These are phyloP conservation scores for Pristionchus arcanus DNA, from an alignment of 2,888 invertebrate species.

Conservation along the genomic window DNA sequence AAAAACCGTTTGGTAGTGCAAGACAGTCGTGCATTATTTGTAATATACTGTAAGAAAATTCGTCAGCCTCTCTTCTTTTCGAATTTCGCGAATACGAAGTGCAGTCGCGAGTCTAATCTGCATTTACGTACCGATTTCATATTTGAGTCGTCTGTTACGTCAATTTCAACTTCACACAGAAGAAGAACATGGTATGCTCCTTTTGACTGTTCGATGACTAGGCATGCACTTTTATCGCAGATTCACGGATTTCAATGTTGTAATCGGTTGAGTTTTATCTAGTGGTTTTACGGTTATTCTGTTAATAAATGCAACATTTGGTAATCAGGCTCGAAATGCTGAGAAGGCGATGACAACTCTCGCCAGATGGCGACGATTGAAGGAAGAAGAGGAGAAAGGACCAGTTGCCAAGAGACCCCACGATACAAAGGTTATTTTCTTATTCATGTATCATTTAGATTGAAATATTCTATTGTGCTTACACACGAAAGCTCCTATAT, in stretches of 20 bases:
- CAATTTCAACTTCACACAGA: not conserved
- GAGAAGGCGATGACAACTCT: slow-evolving; percentile 99
- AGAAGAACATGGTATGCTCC: not conserved
- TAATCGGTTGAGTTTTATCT: not conserved
- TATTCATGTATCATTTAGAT: not conserved
- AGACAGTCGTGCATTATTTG: no score
- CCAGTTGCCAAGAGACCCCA: slow-evolving; percentile 76
- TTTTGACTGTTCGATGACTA: not conserved
- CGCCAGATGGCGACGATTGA: slow-evolving; percentile 97
- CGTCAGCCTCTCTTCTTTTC: not conserved
- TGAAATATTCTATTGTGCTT: not conserved
- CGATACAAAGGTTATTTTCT: slow-evolving; percentile 84
- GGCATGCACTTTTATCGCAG: not conserved
- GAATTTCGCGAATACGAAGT: not conserved
- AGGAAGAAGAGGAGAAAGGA: slow-evolving; percentile 87
- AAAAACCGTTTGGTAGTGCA: no score
- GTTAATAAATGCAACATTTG: not conserved
- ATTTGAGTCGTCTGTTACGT: not conserved
- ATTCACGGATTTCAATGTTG: not conserved
- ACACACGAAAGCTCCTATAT: not conserved
- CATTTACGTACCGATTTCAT: not conserved
- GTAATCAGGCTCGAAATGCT: slow-evolving; percentile 90
- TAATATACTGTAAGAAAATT: not conserved
- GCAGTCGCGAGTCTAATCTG: not conserved
- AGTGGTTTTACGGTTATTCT: not conserved